Conservation (phyloP, 2,888 invertebrate species). For the Pachycephus smyrnensis region DNA sequence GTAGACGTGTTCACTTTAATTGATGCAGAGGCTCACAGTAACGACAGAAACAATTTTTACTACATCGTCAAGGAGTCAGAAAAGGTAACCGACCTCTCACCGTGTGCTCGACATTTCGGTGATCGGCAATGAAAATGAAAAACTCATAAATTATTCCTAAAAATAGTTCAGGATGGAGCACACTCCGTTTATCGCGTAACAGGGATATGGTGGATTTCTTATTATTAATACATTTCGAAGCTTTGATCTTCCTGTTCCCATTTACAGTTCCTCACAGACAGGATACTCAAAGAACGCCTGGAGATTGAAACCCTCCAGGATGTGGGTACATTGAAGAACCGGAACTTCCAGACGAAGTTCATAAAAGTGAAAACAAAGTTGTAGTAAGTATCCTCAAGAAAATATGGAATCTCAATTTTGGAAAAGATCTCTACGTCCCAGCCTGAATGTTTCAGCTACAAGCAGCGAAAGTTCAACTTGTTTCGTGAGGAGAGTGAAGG, state of each 20-base stretch:
- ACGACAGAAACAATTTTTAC: conserved; percentile 82
- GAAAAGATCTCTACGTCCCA: conserved; percentile 14
- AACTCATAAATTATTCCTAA: conserved; percentile 2
- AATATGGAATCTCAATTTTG: not conserved
- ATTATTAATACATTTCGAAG: conserved; percentile 1
- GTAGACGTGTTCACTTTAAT: conserved; percentile 87
- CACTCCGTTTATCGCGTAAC: conserved; percentile 5
- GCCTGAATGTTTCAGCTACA: conserved; percentile 81
- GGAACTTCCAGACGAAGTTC: conserved; percentile 92
- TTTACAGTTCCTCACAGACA: conserved; percentile 79
- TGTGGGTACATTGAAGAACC: conserved; percentile 89
- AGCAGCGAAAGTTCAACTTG: conserved; percentile 98
- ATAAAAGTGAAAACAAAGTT: conserved; percentile 98
- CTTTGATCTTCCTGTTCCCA: conserved; percentile 3
- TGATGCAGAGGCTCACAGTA: conserved; percentile 85
- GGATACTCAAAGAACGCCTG: conserved; percentile 89
- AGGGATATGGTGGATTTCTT: conserved; percentile 17
- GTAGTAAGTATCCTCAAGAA: conserved; percentile 78
- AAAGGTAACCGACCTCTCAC: conserved; percentile 69
- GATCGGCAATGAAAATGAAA: not conserved
- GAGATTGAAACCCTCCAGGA: conserved; percentile 95
- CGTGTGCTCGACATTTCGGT: not conserved
- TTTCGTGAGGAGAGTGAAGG: conserved; percentile 99
- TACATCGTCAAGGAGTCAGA: conserved; percentile 84
- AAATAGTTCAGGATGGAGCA: not conserved